These are phyloP conservation scores for Listrodromus nycthemerus DNA, from an alignment of 2,888 invertebrate species.

Conservation along the genomic window DNA sequence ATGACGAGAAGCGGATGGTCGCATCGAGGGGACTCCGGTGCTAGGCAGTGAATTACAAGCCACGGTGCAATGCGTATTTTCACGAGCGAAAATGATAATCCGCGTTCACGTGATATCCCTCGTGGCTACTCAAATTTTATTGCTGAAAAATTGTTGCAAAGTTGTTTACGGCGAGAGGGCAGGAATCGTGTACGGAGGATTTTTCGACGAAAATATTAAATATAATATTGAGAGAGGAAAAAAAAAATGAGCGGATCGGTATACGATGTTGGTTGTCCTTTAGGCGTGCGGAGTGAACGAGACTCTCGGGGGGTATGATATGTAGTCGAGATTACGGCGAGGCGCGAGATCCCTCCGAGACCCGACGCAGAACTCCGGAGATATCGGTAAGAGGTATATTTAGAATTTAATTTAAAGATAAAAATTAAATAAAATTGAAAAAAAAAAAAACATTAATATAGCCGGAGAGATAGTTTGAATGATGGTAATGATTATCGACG, in stretches of 20 bases:
- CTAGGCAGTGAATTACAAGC: conserved; percentile 20
- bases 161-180: conserved; percentile 36
- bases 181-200: conserved; percentile 26
- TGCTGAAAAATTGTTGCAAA: conserved; percentile 19
- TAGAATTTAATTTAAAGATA: conserved; percentile 19
- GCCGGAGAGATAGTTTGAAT: conserved; percentile 22
- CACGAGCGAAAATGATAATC: conserved; percentile 25
- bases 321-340: conserved; percentile 49
- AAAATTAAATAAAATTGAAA: neutral
- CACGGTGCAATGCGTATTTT: conserved; percentile 25
- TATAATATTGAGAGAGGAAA: neutral
- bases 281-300: conserved; percentile 5
- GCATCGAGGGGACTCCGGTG: conserved; percentile 17
- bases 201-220: neutral
- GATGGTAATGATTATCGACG: conserved; percentile 60
- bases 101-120: conserved; percentile 27
- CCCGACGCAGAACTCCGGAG: conserved; percentile 20
- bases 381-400: conserved; percentile 36
- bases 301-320: conserved; percentile 37
- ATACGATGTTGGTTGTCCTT: conserved; percentile 1
- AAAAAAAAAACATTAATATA: conserved; percentile 34
- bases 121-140: conserved; percentile 42
- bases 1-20: conserved; percentile 20
- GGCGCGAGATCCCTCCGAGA: conserved; percentile 41
- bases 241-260: neutral